Evolutionary conservation across 2,888 invertebrate genomes (phyloP).

Genomic region (Scelioninae gen. 1): DNA sequence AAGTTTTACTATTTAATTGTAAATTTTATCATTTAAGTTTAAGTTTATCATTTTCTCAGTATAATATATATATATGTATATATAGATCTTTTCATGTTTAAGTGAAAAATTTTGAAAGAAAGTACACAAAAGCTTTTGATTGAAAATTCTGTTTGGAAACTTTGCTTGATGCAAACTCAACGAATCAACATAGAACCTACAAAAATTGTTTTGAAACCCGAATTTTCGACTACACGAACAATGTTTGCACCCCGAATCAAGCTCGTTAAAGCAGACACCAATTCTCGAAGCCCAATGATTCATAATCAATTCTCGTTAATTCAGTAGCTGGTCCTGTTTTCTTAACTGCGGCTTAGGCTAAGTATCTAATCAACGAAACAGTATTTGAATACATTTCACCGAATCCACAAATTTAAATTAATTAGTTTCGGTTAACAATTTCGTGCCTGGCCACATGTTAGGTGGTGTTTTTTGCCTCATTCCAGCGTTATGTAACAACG

Average conservation of each 20-base stretch:
- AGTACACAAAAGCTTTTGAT: no score
- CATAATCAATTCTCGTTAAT: constrained; percentile 61
- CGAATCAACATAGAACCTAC: no score
- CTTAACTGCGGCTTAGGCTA: constrained; percentile 31
- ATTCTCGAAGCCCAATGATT: constrained; percentile 57
- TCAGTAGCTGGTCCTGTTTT: constrained; percentile 58
- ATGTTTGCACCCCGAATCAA: constrained; percentile 27
- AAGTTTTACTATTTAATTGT: no score
- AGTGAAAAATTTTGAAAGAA: no score
- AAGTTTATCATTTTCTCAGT: no score
- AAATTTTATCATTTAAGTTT: no score
- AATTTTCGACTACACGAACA: neutral
- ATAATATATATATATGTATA: no score
- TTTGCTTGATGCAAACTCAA: no score
- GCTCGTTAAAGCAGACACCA: constrained; percentile 27
- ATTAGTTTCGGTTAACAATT: constrained; percentile 62
- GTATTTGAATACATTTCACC: constrained; percentile 64
- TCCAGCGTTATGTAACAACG: constrained; percentile 53
- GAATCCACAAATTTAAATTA: constrained; percentile 65
- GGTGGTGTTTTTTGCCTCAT: constrained; percentile 24
- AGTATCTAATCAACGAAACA: constrained; percentile 59
- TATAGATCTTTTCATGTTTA: no score
- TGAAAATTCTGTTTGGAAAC: no score
- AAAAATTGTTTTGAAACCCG: no score
- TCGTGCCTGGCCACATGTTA: constrained; percentile 53